These are phyloP conservation scores for Zonotrichia albicollis DNA, from an alignment of 2,797 vertebrate genomes.

Conservation along the genomic window DNA sequence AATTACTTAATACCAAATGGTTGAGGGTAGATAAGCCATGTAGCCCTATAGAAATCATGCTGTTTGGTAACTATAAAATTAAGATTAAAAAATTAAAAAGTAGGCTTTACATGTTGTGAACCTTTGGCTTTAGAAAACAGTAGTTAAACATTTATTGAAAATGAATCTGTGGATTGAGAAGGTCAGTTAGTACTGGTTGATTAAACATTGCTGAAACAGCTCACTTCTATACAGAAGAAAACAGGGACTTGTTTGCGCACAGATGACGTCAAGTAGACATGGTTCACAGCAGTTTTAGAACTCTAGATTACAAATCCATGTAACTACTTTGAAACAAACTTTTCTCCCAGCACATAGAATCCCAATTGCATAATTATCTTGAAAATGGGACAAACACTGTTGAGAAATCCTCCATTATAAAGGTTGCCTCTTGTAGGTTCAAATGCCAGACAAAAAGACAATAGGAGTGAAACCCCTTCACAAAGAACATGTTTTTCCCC, in stretches of 20 bases:
- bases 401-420: not conserved
- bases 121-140: constrained; percentile 34
- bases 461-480: not conserved
- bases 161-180: constrained; percentile 20
- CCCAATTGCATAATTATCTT: not conserved
- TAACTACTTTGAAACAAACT: not conserved
- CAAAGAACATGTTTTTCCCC: rapidly evolving
- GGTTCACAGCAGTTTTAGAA: not conserved
- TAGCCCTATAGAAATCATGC: not conserved
- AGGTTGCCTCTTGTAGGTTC: not conserved
- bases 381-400: not conserved
- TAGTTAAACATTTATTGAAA: constrained; percentile 76
- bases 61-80: not conserved
- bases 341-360: not conserved
- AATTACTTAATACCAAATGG: not conserved
- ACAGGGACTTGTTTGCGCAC: not conserved
- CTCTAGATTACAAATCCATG: not conserved
- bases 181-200: constrained; percentile 28
- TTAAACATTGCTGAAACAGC: constrained; percentile 36
- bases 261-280: not conserved
- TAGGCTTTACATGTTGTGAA: not conserved
- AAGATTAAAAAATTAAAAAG: not conserved
- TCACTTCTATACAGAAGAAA: not conserved
- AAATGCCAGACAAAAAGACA: not conserved
- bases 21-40: not conserved